phyloP scores from a whole-genome alignment of 2,888 invertebrate species.

The Erebia palarica region DNA sequence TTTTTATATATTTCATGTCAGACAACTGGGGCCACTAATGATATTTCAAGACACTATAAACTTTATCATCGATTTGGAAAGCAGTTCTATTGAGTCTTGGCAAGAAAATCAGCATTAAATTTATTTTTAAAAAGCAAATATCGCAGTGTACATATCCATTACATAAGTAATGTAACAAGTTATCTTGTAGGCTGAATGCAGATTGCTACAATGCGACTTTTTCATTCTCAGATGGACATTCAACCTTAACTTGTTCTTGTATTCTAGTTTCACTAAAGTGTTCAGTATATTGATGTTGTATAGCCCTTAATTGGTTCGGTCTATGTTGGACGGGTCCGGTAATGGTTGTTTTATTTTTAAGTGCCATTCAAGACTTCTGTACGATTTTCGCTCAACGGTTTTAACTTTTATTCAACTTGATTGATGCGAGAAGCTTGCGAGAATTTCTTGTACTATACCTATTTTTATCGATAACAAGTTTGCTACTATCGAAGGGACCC shows the following conservation, averaged over 20 bases:
- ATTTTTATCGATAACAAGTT: slow-evolving; percentile 7
- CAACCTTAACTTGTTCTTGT: not conserved
- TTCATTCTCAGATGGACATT: not conserved
- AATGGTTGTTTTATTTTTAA: slow-evolving; percentile 21
- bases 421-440: not conserved
- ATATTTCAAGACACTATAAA: too few relatives aligned
- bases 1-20: too few relatives aligned
- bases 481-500: not conserved
- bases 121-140: too few relatives aligned
- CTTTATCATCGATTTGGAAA: too few relatives aligned
- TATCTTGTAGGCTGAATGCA: too few relatives aligned
- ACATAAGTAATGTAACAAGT: too few relatives aligned
- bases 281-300: slow-evolving; percentile 5
- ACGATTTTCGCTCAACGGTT: slow-evolving; percentile 17
- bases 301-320: slow-evolving; percentile 9
- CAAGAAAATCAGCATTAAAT: too few relatives aligned
- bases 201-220: too few relatives aligned
- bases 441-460: not conserved
- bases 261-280: slow-evolving; percentile 3
- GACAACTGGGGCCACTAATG: too few relatives aligned
- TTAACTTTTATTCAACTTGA: slow-evolving; percentile 12
- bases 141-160: too few relatives aligned
- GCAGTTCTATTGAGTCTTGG: too few relatives aligned
- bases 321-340: slow-evolving; percentile 7
- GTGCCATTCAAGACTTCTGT: slow-evolving; percentile 9